These are phyloP conservation scores for Marcusenius ussheri DNA, from an alignment of 2,113 vertebrate genomes.

Conservation along the genomic window DNA sequence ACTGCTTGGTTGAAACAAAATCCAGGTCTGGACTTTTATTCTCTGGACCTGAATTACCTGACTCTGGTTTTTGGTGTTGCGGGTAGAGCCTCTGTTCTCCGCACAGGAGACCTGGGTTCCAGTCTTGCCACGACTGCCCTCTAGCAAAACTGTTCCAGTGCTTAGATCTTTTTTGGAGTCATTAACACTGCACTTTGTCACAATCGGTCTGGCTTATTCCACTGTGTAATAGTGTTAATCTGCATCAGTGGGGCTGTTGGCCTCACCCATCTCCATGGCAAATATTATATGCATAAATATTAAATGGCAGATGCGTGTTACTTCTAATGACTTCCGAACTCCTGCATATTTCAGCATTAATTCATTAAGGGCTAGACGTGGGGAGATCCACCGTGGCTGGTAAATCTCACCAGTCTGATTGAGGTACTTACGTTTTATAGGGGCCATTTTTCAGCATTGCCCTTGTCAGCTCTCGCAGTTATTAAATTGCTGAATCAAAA, in stretches of 20 bases:
- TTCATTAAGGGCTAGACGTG: constrained; percentile 70
- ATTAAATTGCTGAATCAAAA: constrained; percentile 75
- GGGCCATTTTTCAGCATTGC: constrained; percentile 73
- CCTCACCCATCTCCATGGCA: constrained; percentile 2
- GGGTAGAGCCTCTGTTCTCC: background rate
- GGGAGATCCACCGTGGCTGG: constrained; percentile 38
- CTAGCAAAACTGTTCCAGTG: constrained; percentile 23
- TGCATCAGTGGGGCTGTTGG: background rate
- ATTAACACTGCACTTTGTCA: constrained; percentile 19
- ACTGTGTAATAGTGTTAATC: constrained; percentile 19
- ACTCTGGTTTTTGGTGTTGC: background rate
- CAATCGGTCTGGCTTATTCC: constrained; percentile 32
- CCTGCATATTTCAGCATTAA: constrained; percentile 67
- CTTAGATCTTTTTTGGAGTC: constrained; percentile 20
- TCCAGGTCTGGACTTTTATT: no score
- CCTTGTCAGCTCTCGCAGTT: constrained; percentile 72
- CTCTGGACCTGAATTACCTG: no score
- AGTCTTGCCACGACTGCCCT: background rate
- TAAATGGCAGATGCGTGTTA: constrained; percentile 53
- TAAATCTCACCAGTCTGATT: constrained; percentile 75
- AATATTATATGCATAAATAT: constrained; percentile 22
- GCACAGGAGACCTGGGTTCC: background rate
- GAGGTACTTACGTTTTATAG: constrained; percentile 79
- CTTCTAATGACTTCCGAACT: constrained; percentile 73
- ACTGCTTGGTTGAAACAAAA: no score